phyloP scores from a whole-genome alignment of 2,888 invertebrate genomes.

The Flexamia atlantica region DNA sequence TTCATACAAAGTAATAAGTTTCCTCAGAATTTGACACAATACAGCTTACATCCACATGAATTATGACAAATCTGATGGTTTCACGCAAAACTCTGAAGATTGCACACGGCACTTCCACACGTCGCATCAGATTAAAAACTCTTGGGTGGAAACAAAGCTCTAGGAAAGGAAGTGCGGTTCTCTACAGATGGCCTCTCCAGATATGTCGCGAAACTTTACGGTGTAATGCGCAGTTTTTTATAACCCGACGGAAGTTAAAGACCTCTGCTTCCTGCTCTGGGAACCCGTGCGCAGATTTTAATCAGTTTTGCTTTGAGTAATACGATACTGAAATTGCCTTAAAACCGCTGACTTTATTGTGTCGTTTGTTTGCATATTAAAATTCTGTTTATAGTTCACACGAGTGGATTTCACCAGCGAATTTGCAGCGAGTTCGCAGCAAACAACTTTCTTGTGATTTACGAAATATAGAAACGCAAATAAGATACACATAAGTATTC shows the following conservation, averaged over 20 bases:
- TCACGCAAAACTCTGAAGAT: background rate
- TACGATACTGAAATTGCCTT: no score
- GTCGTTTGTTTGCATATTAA: no score
- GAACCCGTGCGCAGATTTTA: background rate
- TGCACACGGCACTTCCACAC: background rate
- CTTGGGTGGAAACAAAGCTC: background rate
- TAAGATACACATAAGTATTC: no score
- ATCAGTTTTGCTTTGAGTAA: background rate
- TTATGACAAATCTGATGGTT: background rate
- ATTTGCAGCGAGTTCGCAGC: no score
- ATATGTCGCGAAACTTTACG: background rate
- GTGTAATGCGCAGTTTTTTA: conserved; percentile 5
- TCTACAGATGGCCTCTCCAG: conserved; percentile 1
- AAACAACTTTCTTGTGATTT: no score
- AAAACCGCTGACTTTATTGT: no score
- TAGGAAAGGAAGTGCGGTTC: background rate
- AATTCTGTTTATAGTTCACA: no score
- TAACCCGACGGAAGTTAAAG: background rate
- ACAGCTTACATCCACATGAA: no score
- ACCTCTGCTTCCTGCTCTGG: background rate
- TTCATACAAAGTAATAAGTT: no score
- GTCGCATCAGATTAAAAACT: background rate
- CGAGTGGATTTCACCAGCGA: no score
- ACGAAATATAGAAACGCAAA: no score
- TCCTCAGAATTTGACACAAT: no score